Base-by-base conservation (phyloP, 2,888 invertebrate species). In the Yponomeuta evonymella region DNA sequence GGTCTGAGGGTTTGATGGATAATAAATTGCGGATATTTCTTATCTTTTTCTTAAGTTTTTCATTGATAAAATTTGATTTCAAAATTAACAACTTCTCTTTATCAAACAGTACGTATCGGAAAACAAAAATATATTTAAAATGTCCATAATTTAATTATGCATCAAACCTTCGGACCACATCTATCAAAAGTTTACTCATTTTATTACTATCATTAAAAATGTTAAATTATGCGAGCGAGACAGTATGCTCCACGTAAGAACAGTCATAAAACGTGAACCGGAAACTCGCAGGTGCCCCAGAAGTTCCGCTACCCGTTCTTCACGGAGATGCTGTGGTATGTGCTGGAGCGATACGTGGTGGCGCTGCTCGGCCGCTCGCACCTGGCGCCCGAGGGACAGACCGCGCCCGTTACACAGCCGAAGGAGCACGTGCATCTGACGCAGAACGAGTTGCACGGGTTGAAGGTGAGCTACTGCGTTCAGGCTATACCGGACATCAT, bases 231-330 rank as follows among this genome's bases (percentile, higher is more conserved):
- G 23, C 23, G 23, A 23, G 23, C 23, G 23, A 23, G 23, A 23
- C 23, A 23, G 23, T 23, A 23, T 1, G 23, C 23, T 23, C 23
- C 23, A 23, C 23, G 23, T 23, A 23, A 23, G 23, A 23, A 23
- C 23, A 0, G 23, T 23, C 23, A 10, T 51, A 9, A 8, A 51
- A 51, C 10, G 12, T 51, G 2, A 10, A 51, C 51, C 15, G 12
- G 51, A 6, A 29, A 65, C 48, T 79, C 81, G 66, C 87, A 96
- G 96, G 98, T 99, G 63, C 98, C 98, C 0, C 96, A 97, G 79
- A 98, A 99, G 92, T 99, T 98, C 90, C 96, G 99, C 0, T 99
- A 99, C 86, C 99, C 99, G 0, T 99, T 98, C 92, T 99, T 98
- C 89, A 98, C 97, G 15, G 99, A 99, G 91, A 98, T 99, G 96